Conservation (phyloP, 2,888 invertebrate species). For the Clistopyga incitator region DNA sequence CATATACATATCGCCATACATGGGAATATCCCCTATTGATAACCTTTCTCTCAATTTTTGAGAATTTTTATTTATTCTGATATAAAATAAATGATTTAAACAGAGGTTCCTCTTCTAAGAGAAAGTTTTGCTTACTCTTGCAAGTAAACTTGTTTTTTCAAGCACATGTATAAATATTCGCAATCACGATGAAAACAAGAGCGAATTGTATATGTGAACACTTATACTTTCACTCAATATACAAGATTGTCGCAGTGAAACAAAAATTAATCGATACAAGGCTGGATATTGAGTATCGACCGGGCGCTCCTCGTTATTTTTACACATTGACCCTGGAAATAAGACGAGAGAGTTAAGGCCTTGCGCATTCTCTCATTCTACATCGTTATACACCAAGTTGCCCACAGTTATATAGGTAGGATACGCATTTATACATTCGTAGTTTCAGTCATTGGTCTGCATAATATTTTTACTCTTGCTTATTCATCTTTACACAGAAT, state of each 20-base stretch:
- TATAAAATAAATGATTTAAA: too few species aligned
- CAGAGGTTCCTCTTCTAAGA: too few species aligned
- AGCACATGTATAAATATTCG: too few species aligned
- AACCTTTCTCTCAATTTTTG: too few species aligned
- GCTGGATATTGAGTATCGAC: conserved; percentile 67
- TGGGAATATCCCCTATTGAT: too few species aligned
- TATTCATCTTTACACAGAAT: background rate
- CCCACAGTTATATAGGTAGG: background rate
- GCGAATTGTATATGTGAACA: too few species aligned
- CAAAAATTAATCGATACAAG: conserved; percentile 67
- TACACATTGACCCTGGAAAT: conserved; percentile 62
- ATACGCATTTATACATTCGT: conserved; percentile 5
- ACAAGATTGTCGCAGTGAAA: background rate
- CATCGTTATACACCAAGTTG: conserved; percentile 12
- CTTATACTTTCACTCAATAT: conserved; percentile 29
- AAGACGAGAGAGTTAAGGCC: conserved; percentile 63
- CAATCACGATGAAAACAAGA: too few species aligned
- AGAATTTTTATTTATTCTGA: too few species aligned
- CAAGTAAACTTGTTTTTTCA: too few species aligned
- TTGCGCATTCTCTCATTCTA: conserved; percentile 49
- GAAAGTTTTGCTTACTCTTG: too few species aligned
- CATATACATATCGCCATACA: too few species aligned
- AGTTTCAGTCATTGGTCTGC: background rate
- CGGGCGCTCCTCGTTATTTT: conserved; percentile 60
- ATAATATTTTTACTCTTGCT: conserved; percentile 4